Percentiles rank a stretch among this genome's conserved stretches.
Evolutionary conservation across 2,797 vertebrate genomes (phyloP).

Genomic region (Salarias fasciatus): DNA sequence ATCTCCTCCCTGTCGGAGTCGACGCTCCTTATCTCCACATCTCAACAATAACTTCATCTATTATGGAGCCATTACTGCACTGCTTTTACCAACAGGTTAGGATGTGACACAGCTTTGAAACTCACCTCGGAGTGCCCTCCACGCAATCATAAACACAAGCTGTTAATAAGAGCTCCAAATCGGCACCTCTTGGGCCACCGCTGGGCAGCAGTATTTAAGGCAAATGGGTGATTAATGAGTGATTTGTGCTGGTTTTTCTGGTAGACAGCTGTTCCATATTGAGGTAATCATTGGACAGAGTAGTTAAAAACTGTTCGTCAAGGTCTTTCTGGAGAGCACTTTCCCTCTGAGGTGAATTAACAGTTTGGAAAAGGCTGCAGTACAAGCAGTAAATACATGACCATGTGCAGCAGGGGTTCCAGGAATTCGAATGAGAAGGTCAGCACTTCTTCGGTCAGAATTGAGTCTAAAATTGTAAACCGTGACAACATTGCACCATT

Average conservation of each 20-base stretch:
- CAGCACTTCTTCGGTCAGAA: too few species aligned
- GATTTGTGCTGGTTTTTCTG: constrained; percentile 65
- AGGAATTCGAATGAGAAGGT: too few species aligned
- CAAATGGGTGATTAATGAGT: constrained; percentile 77
- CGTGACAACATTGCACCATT: too few species aligned
- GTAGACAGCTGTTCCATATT: constrained; percentile 68
- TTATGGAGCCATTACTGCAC: constrained; percentile 3
- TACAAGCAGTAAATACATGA: not conserved
- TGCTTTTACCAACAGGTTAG: constrained; percentile 18
- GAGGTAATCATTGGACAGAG: constrained; percentile 48
- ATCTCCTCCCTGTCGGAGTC: constrained; percentile 45
- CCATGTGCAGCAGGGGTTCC: too few species aligned
- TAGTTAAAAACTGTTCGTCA: constrained; percentile 45
- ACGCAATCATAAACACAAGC: constrained; percentile 59
- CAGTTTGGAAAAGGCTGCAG: not conserved
- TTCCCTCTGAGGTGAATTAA: constrained; percentile 24
- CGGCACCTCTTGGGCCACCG: constrained; percentile 53
- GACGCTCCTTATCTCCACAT: constrained; percentile 29
- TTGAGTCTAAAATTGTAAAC: too few species aligned
- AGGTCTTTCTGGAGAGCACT: constrained; percentile 52
- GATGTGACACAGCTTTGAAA: constrained; percentile 14
- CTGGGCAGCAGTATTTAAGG: constrained; percentile 54
- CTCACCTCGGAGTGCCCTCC: constrained; percentile 62
- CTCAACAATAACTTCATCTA: constrained; percentile 7
- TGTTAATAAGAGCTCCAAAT: constrained; percentile 69